Evolutionary conservation across 2,113 vertebrate genomes (phyloP).

Genomic region (Scomber japonicus): DNA sequence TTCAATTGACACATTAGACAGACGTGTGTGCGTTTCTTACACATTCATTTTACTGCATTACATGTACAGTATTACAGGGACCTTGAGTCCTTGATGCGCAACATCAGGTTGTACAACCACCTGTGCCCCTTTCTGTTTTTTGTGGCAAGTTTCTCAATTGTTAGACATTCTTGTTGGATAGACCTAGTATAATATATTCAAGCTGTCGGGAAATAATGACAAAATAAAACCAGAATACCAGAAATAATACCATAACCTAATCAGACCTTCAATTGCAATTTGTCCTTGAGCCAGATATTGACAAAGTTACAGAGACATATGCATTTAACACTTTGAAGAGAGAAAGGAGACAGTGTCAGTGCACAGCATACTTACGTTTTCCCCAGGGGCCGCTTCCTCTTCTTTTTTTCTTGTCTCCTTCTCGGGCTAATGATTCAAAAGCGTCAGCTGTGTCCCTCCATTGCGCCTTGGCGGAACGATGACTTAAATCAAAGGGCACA

Average conservation of each 20-base stretch:
- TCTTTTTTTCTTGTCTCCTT: slow-evolving; percentile 64
- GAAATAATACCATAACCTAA: slow-evolving; percentile 13
- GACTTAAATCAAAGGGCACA: slow-evolving; percentile 55
- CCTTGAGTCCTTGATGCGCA: slow-evolving; percentile 48
- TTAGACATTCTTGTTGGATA: background rate
- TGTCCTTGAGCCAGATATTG: slow-evolving; percentile 74
- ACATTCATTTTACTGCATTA: background rate
- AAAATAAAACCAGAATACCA: slow-evolving; percentile 14
- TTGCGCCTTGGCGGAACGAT: slow-evolving; percentile 68
- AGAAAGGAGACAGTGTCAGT: slow-evolving; percentile 36
- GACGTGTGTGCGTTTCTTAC: background rate
- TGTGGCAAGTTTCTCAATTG: slow-evolving; percentile 35
- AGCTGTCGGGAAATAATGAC: background rate
- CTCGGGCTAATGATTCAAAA: slow-evolving; percentile 69
- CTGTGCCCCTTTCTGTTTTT: slow-evolving; percentile 43
- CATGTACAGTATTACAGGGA: slow-evolving; percentile 38
- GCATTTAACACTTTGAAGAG: slow-evolving; percentile 19
- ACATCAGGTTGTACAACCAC: slow-evolving; percentile 53
- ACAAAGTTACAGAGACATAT: slow-evolving; percentile 58
- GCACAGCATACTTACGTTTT: slow-evolving; percentile 78
- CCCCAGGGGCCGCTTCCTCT: slow-evolving; percentile 59
- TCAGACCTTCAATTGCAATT: slow-evolving; percentile 65
- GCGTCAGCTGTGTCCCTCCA: slow-evolving; percentile 85
- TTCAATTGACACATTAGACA: background rate
- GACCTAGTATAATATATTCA: slow-evolving; percentile 9